Percentiles rank a stretch among this genome's conserved stretches.
Conservation (phyloP, 2,797 vertebrate genomes). For the Anguilla megastoma region DNA sequence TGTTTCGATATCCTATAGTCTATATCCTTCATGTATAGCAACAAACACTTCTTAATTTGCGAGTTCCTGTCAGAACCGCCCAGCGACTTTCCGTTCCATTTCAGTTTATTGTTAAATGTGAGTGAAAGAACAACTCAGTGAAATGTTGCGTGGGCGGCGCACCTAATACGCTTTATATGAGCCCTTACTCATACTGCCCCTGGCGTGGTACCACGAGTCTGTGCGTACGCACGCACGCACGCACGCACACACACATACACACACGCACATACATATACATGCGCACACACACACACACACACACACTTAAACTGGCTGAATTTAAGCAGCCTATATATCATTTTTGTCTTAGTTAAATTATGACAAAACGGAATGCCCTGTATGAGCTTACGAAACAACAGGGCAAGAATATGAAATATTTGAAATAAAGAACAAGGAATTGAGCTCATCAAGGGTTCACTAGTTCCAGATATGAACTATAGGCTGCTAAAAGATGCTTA, state of each 20-base stretch:
- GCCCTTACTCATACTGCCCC: neutral
- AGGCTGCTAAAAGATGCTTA: neutral
- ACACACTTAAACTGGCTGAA: neutral
- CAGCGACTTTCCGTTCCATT: neutral
- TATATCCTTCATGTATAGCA: neutral
- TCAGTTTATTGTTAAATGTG: neutral
- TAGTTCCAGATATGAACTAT: neutral
- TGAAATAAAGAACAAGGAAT: neutral
- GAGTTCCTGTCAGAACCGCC: neutral
- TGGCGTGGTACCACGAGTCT: neutral
- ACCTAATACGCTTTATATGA: neutral
- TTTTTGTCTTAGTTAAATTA: neutral
- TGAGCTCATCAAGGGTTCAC: neutral
- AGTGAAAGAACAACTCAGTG: slow-evolving; percentile 5
- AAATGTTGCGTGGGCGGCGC: neutral
- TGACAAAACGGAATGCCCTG: neutral
- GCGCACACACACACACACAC: too few species aligned
- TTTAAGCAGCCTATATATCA: neutral
- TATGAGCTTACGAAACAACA: neutral
- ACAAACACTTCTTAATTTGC: neutral
- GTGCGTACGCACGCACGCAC: neutral
- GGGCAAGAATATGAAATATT: neutral
- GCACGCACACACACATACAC: neutral
- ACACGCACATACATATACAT: neutral
- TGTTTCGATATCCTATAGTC: neutral